Percentiles rank a stretch among this genome's conserved stretches.
These are phyloP conservation scores for Cyprinodon brontotheroides DNA, from an alignment of 2,113 vertebrate genomes.

Conservation along the genomic window DNA sequence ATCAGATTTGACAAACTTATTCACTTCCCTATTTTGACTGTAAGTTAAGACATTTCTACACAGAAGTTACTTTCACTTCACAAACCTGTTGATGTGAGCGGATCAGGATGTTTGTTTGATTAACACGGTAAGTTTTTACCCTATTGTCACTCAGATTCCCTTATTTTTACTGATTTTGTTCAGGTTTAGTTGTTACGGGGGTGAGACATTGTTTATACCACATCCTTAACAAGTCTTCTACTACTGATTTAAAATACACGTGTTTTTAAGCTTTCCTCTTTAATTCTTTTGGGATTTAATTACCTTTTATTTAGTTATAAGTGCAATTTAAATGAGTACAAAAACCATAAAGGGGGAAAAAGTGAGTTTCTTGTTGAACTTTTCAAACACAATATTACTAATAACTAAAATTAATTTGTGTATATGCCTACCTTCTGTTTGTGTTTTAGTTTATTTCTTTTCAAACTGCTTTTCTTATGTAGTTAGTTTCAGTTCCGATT, in stretches of 20 bases:
- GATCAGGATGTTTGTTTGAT: constrained; percentile 61
- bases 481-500: not conserved
- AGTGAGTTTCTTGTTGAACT: not conserved
- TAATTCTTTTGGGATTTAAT: constrained; percentile 3
- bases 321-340: not conserved
- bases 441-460: not conserved
- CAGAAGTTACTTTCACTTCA: constrained; percentile 37
- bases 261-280: not conserved
- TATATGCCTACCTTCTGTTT: not conserved
- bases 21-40: constrained; percentile 67
- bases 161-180: constrained; percentile 17
- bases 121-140: constrained; percentile 65
- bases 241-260: not conserved
- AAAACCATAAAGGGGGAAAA: not conserved
- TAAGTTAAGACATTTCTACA: constrained; percentile 33
- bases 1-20: constrained; percentile 32
- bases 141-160: constrained; percentile 39
- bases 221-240: not conserved
- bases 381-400: not conserved
- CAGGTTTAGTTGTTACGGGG: constrained; percentile 11
- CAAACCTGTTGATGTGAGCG: constrained; percentile 28
- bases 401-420: not conserved
- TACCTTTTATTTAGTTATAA: not conserved
- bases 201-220: constrained; percentile 9
- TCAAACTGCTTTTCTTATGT: not conserved